These are phyloP conservation scores for Enteromius paludinosus DNA, from an alignment of 2,797 vertebrate species.

Conservation along the genomic window DNA sequence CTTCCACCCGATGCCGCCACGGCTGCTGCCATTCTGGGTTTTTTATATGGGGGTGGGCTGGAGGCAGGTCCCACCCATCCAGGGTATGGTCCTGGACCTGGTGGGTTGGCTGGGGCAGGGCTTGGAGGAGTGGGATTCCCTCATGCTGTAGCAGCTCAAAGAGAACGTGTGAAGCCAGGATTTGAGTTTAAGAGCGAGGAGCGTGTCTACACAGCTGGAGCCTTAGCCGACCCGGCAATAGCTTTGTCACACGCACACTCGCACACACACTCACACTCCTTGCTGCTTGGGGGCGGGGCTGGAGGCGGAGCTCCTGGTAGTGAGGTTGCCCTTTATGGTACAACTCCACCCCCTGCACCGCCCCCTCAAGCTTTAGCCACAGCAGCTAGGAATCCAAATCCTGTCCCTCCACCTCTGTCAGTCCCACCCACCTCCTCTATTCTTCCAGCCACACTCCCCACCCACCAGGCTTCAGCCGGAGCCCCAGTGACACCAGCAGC, in stretches of 20 bases:
- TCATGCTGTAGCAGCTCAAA: conserved; percentile 81
- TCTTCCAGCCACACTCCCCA: conserved; percentile 73
- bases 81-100: conserved; percentile 73
- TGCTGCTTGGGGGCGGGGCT: conserved; percentile 73
- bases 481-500: conserved; percentile 74
- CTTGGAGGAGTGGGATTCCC: conserved; percentile 86
- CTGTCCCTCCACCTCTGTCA: conserved; percentile 82
- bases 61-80: conserved; percentile 85
- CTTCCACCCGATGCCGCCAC: conserved; percentile 84
- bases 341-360: conserved; percentile 75
- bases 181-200: conserved; percentile 96
- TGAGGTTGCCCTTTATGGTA: conserved; percentile 81
- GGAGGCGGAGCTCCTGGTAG: conserved; percentile 69
- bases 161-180: conserved; percentile 91
- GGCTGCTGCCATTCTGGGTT: conserved; percentile 92
- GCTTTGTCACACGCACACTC: conserved; percentile 76
- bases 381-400: conserved; percentile 80
- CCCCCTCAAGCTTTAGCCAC: conserved; percentile 71
- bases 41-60: conserved; percentile 89
- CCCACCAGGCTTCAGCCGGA: conserved; percentile 77
- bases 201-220: conserved; percentile 82
- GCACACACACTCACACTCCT: conserved; percentile 75
- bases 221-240: conserved; percentile 75
- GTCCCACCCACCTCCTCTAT: conserved; percentile 78
- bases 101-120: conserved; percentile 77